These are phyloP conservation scores for Eucidaris tribuloides DNA, from an alignment of 35 echinoderm and acorn worm species.

Conservation along the genomic window DNA sequence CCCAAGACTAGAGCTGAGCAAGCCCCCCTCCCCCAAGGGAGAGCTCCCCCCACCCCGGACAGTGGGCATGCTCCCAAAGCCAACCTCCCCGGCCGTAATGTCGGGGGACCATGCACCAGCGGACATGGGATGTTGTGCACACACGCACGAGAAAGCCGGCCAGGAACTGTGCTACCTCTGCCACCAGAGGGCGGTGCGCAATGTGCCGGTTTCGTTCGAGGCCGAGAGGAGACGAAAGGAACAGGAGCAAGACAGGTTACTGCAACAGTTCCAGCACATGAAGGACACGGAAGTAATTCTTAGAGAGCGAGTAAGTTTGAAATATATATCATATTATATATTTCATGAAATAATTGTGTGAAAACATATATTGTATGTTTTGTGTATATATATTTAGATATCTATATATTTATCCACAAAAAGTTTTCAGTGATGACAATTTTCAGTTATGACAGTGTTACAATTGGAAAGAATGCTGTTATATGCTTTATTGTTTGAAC, in stretches of 20 bases:
- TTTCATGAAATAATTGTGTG: no score
- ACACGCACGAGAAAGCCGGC: constrained; percentile 45
- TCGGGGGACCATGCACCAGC: constrained; percentile 13
- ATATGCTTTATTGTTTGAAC: no score
- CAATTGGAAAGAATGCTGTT: no score
- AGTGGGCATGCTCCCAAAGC: constrained; percentile 18
- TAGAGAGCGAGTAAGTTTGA: constrained; percentile 66
- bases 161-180: constrained; percentile 97
- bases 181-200: constrained; percentile 90
- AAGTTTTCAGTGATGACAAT: no score
- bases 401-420: no score
- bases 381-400: no score
- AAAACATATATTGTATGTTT: no score
- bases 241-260: constrained; percentile 84
- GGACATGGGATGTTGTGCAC: constrained; percentile 38
- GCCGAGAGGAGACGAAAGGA: constrained; percentile 77
- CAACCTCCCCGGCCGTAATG: neutral
- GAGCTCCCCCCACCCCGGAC: constrained; percentile 41
- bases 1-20: constrained; percentile 37
- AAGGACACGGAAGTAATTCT: constrained; percentile 97
- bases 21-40: constrained; percentile 30
- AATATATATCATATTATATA: neutral
- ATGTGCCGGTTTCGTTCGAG: constrained; percentile 87
- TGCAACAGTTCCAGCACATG: constrained; percentile 92
- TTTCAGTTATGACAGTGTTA: no score